These are phyloP conservation scores for Rhinolophus sinicus DNA, from an alignment of 2,113 vertebrate genomes.

Conservation along the genomic window DNA sequence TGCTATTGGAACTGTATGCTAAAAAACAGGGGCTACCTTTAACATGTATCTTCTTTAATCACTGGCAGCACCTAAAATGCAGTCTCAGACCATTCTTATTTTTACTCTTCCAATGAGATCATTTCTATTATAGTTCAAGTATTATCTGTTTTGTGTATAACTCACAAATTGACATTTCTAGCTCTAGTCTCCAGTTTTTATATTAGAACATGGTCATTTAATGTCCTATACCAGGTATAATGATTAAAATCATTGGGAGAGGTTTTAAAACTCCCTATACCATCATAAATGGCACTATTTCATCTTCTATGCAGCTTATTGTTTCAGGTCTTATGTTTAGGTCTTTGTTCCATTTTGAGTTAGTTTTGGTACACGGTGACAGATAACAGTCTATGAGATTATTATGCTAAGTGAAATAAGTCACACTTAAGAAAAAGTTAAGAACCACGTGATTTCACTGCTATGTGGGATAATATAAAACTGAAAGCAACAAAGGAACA, in stretches of 20 bases:
- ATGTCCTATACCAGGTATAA: neutral
- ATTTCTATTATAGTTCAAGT: neutral
- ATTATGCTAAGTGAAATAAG: no score
- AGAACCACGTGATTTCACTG: no score
- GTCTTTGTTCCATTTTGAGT: no score
- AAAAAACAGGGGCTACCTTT: neutral
- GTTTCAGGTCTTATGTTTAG: no score
- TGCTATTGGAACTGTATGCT: neutral
- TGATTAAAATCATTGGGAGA: slow-evolving; percentile 33
- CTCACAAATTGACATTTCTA: slow-evolving; percentile 24
- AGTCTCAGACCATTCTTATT: neutral
- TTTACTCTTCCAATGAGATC: neutral
- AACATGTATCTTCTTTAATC: neutral
- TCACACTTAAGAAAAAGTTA: no score
- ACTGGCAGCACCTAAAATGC: neutral
- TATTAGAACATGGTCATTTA: slow-evolving; percentile 25
- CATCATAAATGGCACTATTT: no score
- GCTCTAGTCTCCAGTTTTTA: neutral
- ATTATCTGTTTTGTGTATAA: neutral
- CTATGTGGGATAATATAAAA: no score
- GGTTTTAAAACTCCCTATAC: slow-evolving; percentile 32
- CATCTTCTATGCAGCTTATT: no score
- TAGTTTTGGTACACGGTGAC: no score
- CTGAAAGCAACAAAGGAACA: no score
- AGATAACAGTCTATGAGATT: no score